These are phyloP conservation scores for Invenusta paracnida DNA, from an alignment of 2,888 invertebrate genomes.

Conservation along the genomic window DNA sequence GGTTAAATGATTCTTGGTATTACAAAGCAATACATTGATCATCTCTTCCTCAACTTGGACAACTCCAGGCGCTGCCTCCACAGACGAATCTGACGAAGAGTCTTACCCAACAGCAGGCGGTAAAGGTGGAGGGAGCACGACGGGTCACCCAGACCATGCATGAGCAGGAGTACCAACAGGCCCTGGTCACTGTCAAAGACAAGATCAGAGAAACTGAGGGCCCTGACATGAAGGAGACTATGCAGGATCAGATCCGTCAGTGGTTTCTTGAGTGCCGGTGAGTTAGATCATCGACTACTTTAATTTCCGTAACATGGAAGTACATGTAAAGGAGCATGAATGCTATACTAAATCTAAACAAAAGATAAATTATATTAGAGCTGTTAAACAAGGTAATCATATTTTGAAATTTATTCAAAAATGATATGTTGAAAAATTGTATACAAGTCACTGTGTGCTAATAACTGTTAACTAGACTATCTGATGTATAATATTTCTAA, in stretches of 20 bases:
- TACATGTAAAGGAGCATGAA: too few species aligned
- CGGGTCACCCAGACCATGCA: slow-evolving; percentile 69
- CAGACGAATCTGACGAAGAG: slow-evolving; percentile 50
- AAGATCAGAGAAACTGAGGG: slow-evolving; percentile 71
- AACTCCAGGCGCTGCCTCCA: slow-evolving; percentile 50
- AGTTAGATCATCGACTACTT: slow-evolving; percentile 51
- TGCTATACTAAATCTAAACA: not conserved
- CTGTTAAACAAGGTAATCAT: too few species aligned
- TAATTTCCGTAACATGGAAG: not conserved
- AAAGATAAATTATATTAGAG: not conserved
- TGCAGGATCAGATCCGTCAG: slow-evolving; percentile 77
- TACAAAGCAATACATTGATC: too few species aligned
- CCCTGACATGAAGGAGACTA: slow-evolving; percentile 75
- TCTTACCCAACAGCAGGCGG: slow-evolving; percentile 52
- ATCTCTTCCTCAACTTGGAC: too few species aligned
- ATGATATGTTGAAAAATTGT: too few species aligned
- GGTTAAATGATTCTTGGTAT: too few species aligned
- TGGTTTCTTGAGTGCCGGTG: slow-evolving; percentile 78
- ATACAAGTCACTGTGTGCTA: too few species aligned
- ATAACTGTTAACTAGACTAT: too few species aligned
- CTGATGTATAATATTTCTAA: too few species aligned
- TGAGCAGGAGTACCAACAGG: slow-evolving; percentile 69
- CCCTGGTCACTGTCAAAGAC: slow-evolving; percentile 65
- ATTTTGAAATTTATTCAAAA: too few species aligned
- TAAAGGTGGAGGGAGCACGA: slow-evolving; percentile 61